These are phyloP conservation scores for Cataglyphis cursor DNA, from an alignment of 2,888 invertebrate species.

Conservation along the genomic window DNA sequence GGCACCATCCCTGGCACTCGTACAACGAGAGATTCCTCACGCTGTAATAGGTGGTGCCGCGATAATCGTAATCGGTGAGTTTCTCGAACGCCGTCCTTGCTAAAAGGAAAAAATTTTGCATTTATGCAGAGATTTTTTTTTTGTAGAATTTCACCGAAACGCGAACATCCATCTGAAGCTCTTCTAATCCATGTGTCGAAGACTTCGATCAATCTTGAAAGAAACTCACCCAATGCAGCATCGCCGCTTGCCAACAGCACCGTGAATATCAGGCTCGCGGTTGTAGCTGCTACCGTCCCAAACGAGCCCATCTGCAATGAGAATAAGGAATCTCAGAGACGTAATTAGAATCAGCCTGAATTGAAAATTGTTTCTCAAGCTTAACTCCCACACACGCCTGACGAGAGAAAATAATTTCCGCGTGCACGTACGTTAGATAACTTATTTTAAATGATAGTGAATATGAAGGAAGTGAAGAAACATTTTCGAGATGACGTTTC, in stretches of 20 bases:
- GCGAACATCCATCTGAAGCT: too few relatives aligned
- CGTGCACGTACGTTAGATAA: slow-evolving; percentile 9
- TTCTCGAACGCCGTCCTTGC: slow-evolving; percentile 97
- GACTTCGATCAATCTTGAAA: slow-evolving; percentile 53
- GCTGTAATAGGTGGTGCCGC: slow-evolving; percentile 96
- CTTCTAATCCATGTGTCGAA: not conserved
- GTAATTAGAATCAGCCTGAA: slow-evolving; percentile 47
- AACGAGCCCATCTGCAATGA: slow-evolving; percentile 84
- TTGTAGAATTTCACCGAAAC: not conserved
- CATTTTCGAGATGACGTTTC: not conserved
- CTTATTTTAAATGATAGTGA: slow-evolving; percentile 2
- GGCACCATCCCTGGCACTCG: slow-evolving; percentile 98
- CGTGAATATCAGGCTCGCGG: slow-evolving; percentile 79
- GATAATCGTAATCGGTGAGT: slow-evolving; percentile 96
- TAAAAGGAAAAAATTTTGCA: slow-evolving; percentile 84
- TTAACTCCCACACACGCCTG: not conserved
- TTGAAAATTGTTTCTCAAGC: slow-evolving; percentile 40
- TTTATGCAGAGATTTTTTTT: not conserved
- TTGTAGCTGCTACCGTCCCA: slow-evolving; percentile 62
- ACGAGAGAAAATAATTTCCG: slow-evolving; percentile 37
- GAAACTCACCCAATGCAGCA: slow-evolving; percentile 79
- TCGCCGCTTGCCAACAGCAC: slow-evolving; percentile 79
- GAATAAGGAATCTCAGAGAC: slow-evolving; percentile 49
- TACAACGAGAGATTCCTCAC: slow-evolving; percentile 96
- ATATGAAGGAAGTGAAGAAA: slow-evolving; percentile 29